A percentile compares a stretch with the other conserved stretches of the same genome.
Evolutionary conservation across 2,113 vertebrate species (phyloP).

Genomic region (Dinomys branickii): DNA sequence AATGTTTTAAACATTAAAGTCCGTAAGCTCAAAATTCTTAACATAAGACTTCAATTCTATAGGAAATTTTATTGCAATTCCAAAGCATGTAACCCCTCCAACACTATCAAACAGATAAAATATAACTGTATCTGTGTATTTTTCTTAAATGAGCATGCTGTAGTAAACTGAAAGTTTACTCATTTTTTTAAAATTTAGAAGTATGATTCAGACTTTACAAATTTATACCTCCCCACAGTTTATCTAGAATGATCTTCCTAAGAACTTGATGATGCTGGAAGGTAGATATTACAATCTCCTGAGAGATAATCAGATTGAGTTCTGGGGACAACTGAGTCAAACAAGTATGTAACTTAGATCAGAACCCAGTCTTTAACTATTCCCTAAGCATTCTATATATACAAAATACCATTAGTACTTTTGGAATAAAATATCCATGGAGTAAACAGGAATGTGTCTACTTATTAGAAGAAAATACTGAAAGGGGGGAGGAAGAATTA

Average conservation of each 20-base stretch:
- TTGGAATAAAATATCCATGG: background rate
- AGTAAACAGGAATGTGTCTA: background rate
- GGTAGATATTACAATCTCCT: background rate
- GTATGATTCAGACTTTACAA: background rate
- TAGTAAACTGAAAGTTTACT: background rate
- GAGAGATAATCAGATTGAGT: background rate
- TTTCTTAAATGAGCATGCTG: background rate
- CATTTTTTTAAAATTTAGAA: background rate
- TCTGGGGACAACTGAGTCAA: background rate
- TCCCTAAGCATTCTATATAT: background rate
- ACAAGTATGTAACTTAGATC: background rate
- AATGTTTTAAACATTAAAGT: background rate
- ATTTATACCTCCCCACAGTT: background rate
- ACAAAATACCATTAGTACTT: background rate
- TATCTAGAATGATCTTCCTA: background rate
- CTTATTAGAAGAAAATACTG: background rate
- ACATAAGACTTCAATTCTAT: background rate
- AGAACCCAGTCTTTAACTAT: background rate
- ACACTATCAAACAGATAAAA: background rate
- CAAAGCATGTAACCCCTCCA: background rate
- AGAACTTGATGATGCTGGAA: background rate
- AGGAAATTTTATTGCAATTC: background rate
- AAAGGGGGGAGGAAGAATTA: background rate
- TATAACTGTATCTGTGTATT: background rate
- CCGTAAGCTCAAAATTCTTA: slow-evolving; percentile 12